Conservation (phyloP, 1,140 invertebrate genomes). For the Nixonia krombeini region DNA sequence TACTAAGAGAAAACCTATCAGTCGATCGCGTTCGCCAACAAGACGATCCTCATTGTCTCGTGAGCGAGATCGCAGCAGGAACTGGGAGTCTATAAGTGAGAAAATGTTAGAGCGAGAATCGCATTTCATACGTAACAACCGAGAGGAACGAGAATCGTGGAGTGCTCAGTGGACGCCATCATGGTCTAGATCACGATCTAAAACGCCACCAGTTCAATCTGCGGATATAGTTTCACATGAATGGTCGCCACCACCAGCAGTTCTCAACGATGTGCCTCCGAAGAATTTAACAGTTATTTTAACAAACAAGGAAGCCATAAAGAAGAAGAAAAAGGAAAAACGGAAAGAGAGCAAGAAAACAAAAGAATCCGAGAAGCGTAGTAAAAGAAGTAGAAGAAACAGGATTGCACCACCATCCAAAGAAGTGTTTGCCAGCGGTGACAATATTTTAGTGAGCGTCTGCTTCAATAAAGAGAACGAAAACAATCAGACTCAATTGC, state of each 20-base stretch:
- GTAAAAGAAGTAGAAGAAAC: conserved; percentile 70
- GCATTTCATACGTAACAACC: conserved; percentile 36
- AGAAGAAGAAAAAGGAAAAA: conserved; percentile 75
- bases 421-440: conserved; percentile 91
- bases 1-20: conserved; percentile 51
- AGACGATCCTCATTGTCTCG: conserved; percentile 50
- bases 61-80: conserved; percentile 52
- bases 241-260: conserved; percentile 58
- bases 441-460: conserved; percentile 92
- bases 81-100: conserved; percentile 59
- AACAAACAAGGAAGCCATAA: conserved; percentile 72
- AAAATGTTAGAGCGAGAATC: conserved; percentile 54
- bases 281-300: conserved; percentile 73
- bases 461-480: conserved; percentile 86
- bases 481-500: conserved; percentile 41
- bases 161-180: conserved; percentile 69
- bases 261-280: conserved; percentile 58
- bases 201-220: conserved; percentile 59
- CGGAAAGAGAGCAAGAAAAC: conserved; percentile 68
- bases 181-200: conserved; percentile 71
- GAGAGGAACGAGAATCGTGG: conserved; percentile 55
- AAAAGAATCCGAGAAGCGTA: conserved; percentile 69
- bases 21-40: conserved; percentile 58
- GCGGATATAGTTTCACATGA: conserved; percentile 59
- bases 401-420: conserved; percentile 80